Evolutionary conservation across 2,888 invertebrate species (phyloP).

Genomic region (Dorcus hopei): DNA sequence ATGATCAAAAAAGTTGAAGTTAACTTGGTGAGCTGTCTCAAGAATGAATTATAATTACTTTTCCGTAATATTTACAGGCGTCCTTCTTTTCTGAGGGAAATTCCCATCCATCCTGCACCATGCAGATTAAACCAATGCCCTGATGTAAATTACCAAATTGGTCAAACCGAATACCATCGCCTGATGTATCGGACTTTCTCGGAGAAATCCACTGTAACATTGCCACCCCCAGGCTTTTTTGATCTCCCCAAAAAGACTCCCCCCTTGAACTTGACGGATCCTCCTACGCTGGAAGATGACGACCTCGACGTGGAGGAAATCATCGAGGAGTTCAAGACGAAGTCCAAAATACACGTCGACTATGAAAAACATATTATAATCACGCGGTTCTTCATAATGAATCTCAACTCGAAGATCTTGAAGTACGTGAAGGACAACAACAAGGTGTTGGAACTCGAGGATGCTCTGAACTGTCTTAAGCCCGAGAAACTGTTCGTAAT

Average conservation of each 20-base stretch:
- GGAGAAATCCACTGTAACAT: background rate
- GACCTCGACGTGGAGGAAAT: constrained; percentile 13
- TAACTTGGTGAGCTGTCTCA: no score
- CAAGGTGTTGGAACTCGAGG: background rate
- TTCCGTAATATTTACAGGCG: no score
- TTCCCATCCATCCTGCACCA: no score
- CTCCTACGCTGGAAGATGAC: background rate
- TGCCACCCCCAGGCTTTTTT: constrained; percentile 1
- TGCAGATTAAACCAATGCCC: no score
- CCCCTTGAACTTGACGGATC: background rate
- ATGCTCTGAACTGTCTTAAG: background rate
- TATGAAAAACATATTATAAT: background rate
- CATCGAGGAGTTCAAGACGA: constrained; percentile 5
- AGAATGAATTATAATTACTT: no score
- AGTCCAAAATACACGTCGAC: constrained; percentile 5
- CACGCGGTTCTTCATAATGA: background rate
- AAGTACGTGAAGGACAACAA: background rate
- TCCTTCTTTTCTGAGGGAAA: no score
- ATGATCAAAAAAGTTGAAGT: no score
- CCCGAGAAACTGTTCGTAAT: background rate
- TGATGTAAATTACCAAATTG: no score
- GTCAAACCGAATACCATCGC: background rate
- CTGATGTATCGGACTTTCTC: background rate
- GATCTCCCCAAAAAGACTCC: background rate
- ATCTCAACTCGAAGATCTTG: background rate